A percentile compares a stretch with the other conserved stretches of the same genome.
Conservation (phyloP, 2,113 vertebrate genomes). For the Papio anubis region DNA sequence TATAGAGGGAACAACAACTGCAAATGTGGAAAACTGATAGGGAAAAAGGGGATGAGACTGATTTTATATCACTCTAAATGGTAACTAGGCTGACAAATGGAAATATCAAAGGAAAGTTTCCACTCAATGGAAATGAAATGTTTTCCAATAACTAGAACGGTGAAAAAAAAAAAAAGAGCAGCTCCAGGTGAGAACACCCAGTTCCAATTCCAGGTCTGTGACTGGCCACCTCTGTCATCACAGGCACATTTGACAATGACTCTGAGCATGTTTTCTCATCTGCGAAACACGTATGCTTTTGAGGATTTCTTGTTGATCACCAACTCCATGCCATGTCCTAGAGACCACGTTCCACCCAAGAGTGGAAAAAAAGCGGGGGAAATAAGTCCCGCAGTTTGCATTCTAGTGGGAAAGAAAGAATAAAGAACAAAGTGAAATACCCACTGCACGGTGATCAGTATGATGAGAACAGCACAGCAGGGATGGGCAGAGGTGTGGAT, state of each 20-base stretch:
- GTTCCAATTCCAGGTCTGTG: neutral
- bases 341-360: neutral
- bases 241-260: no score
- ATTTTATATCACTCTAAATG: neutral
- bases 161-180: neutral
- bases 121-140: neutral
- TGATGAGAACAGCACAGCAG: neutral
- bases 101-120: neutral
- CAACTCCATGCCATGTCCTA: neutral
- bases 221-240: neutral
- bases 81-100: neutral
- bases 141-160: neutral
- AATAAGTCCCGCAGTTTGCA: neutral
- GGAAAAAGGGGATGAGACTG: neutral
- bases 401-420: neutral
- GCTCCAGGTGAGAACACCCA: neutral
- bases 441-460: fast-evolving
- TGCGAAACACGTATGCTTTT: neutral
- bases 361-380: neutral
- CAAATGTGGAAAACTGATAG: neutral
- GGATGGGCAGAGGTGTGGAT: fast-evolving
- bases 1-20: neutral
- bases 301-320: neutral
- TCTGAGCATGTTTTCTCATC: neutral
- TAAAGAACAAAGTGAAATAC: neutral